Evolutionary conservation across 35 echinoderm and acorn worm species (phyloP).

Genomic region (Heliocidaris erythrogramma): DNA sequence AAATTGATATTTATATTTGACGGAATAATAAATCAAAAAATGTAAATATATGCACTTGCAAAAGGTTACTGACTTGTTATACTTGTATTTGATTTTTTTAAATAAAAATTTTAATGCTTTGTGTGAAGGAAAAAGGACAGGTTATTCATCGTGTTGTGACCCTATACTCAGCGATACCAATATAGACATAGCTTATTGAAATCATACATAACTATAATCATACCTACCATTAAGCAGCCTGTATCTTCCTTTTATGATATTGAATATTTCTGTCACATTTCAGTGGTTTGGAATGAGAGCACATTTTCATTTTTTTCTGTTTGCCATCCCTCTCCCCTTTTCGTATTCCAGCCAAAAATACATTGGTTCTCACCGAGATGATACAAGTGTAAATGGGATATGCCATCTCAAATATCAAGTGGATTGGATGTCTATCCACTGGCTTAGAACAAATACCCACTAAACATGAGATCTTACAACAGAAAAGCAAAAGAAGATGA

Average conservation of each 20-base stretch:
- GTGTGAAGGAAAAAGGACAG: not conserved
- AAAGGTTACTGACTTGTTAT: not conserved
- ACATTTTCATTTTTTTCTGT: not conserved
- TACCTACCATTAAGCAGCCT: not conserved
- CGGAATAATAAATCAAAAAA: not conserved
- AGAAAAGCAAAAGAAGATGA: not conserved
- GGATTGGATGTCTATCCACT: not conserved
- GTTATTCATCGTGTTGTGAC: not conserved
- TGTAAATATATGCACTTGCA: not conserved
- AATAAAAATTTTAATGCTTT: too few relatives aligned
- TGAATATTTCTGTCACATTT: not conserved
- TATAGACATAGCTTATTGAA: not conserved
- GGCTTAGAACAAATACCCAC: not conserved
- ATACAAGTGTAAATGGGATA: not conserved
- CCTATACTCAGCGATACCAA: not conserved
- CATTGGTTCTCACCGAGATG: not conserved
- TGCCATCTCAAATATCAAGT: not conserved
- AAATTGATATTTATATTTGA: not conserved
- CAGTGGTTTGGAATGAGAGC: conserved; percentile 13
- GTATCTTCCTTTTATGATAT: not conserved
- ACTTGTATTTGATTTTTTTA: too few relatives aligned
- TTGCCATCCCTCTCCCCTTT: not conserved
- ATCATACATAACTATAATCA: not conserved
- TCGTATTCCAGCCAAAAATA: not conserved
- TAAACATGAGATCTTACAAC: not conserved